These are phyloP conservation scores for Nannospalax galili DNA, from an alignment of 2,113 vertebrate species.

Conservation along the genomic window DNA sequence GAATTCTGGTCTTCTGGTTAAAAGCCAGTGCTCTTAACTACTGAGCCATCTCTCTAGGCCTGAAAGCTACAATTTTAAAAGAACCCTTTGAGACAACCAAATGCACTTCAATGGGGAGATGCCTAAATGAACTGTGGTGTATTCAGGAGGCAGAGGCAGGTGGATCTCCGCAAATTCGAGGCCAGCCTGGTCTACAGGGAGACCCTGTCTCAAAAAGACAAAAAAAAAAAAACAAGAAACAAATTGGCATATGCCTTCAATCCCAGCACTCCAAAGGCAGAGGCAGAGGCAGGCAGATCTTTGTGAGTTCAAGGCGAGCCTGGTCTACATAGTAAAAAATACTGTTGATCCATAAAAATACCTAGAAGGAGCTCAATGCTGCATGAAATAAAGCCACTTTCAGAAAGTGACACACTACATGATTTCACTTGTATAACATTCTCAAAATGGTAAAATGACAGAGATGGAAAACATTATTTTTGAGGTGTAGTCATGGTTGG, in stretches of 20 bases:
- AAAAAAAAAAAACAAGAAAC: no score
- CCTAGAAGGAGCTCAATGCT: neutral
- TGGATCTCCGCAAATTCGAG: no score
- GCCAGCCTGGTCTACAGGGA: no score
- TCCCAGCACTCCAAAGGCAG: no score
- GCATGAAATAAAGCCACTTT: neutral
- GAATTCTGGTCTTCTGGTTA: no score
- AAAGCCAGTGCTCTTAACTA: no score
- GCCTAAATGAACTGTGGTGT: neutral
- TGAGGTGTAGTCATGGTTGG: neutral
- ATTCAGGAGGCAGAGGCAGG: no score
- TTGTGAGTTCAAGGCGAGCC: no score
- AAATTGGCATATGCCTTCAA: no score
- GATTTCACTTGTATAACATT: conserved; percentile 19
- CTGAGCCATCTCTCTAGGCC: no score
- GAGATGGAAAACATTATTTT: neutral
- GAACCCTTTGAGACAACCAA: neutral
- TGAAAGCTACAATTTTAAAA: neutral
- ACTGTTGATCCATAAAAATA: neutral
- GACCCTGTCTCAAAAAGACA: no score
- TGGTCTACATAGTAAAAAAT: neutral
- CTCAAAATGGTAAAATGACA: conserved; percentile 4
- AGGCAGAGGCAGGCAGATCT: no score
- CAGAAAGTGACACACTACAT: neutral
- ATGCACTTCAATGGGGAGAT: neutral